Evolutionary conservation across 2,888 invertebrate species (phyloP), one percentile per base, ranked within the genome.

Genomic region (Drosophila engyochracea): DNA sequence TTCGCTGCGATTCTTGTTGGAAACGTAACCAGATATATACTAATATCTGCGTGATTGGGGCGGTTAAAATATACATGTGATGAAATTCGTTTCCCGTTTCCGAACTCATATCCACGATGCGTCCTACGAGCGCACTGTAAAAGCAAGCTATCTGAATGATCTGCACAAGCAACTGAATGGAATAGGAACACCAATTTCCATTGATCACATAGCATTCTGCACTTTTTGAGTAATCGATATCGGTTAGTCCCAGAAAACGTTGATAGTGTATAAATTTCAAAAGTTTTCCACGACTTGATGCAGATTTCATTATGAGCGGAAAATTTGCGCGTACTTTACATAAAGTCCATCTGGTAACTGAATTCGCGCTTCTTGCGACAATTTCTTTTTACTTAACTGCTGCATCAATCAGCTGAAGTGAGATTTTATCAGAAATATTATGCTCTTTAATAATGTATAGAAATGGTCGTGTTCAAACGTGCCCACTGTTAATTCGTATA

Each of bases 241-340:
- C 71, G n/a, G 35, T 61, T 3, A 71, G 52, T 3, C 70, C 71
- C 57, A 71, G 28, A 52, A 10, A 71, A 1, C 71, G 71, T 37
- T 70, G 72, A 28, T 71, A 73, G 35, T 70, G 58, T 19, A 72
- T 12, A 53, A 70, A 71, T 12, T 31, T 19, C 3, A 61, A 52
- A n/a, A 61, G 53, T n/a, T 66, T 51, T 64, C 22, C 28, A 3
- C 19, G 61, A 16, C 37, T 12, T 19, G 19, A 12, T 62, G 39
- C 19, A n/a, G 9, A 10, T 10, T 49, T n/a, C 70, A 70, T 70
- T 51, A 7, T 59, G n/a, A 28, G 3, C 28, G 14, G 14, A 37
- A 9, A n/a, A 58, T 25, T 47, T 16, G 28, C 14, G 55, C 25
- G 54, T 58, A 31, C 39, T 19, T 16, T 41, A 41, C 37, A 22